Base-by-base conservation (phyloP, 2,797 vertebrate genomes). In the Propithecus perrieri region DNA sequence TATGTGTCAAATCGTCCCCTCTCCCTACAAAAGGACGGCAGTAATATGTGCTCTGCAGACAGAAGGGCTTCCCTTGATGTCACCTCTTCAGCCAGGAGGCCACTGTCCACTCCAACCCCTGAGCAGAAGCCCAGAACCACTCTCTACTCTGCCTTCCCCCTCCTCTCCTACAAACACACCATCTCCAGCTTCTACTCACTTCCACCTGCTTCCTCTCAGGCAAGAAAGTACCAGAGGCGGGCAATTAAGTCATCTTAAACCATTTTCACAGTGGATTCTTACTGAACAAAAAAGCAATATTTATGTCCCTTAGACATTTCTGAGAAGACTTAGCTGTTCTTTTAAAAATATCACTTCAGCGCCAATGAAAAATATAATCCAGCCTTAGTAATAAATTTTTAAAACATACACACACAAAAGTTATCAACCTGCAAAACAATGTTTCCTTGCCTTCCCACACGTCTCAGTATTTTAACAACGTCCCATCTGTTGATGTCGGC, bases 271-370 rank as follows among this genome's bases (percentile, higher is more conserved):
- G 94, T 20, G 85, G 72, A 55, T 95, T 96, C 97, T 87, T 88
- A 72, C 86, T 67, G 93, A 91, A 87, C 65, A 50, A 65, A 89
- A 97, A 96, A 71, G 92, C 93, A 85, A 74, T 96, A 96, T 95
- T 96, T 97, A 85, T 84, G 94, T 96, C 91, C 88, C 76, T 83
- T 74, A 92, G 96, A 95, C 94, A 83, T 96, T 85, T 97, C 91
- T 92, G 94, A 98, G 95, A 97, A 98, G 97, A 89, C 57, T 81
- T 96, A 92, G 96, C 95, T 97, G 96, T 97, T 97, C 97, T 96
- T 97, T 96, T 87, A 97, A 96, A 95, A 97, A 89, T 28, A 81
- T 96, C 28, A 15, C 79, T 81, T 94, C 72, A 90, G 95, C 3
- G 38, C 96, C 96, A 94, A 53, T 75, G 93, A 96, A 96, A 97